Evolutionary conservation across 2,113 vertebrate genomes (phyloP), one percentile per base, ranked within the genome.

Genomic region (Merops nubicus): DNA sequence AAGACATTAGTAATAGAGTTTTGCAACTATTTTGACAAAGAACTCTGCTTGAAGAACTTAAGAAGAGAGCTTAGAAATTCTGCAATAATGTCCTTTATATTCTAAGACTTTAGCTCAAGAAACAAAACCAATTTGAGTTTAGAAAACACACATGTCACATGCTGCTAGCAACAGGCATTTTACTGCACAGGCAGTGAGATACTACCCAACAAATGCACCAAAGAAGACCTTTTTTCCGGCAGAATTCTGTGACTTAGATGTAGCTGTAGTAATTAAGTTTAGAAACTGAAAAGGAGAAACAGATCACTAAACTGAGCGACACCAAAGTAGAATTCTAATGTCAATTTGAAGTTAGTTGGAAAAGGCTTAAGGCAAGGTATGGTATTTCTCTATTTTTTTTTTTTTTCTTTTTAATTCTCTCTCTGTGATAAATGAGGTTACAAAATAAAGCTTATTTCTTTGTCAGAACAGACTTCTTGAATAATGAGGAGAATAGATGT

Each of bases 391-490:
- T 62, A 2, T 47, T 25, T 31, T 2, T n/a, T 5, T 18, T 8
- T 10, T 29, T 60, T 26, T 47, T 47, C 18, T 60, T 28, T 8
- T 78, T 3, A 75, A 93, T 88, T 91, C 43, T 70, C 40, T 90
- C 18, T 59, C 54, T 80, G 75, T 96, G 90, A 96, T 93, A 96
- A 97, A 96, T 87, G 88, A 92, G 51, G 56, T 93, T 93, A 95
- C 93, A 96, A 95, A 96, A 94, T 91, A 93, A 86, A 95, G 90
- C 68, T 94, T 94, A 96, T 96, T 95, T 96, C 89, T 95, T 90
- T 96, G 88, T 86, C 85, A 94, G 93, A 89, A 84, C 26, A 88
- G 47, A 47, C 62, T 78, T 96, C 51, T 28, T 89, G 64, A 91
- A 81, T 74, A 96, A 92, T 84, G 85, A 93, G 59, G 29, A 82